Base-by-base conservation (phyloP, 2,113 vertebrate species). In the Myanophis thanlyinensis region DNA sequence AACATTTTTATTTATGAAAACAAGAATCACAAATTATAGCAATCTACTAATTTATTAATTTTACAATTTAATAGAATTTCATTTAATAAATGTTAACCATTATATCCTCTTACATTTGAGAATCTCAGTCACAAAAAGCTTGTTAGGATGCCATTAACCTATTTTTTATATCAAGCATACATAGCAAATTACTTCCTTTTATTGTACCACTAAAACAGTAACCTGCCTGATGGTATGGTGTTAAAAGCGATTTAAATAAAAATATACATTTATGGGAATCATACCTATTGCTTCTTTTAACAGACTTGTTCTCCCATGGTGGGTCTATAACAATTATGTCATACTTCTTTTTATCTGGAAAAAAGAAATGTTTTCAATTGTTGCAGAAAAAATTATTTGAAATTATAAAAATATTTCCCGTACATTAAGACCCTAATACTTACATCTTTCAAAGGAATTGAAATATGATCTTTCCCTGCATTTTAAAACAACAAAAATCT, bases 271-370 rank as follows among this genome's bases (percentile, higher is more conserved):
- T 84, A 85, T 59, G 87, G 62, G 87, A 3, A 92, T 92, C 90
- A 90, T 95, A 99, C 99, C 98, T 98, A 87, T 98, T 98, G 96
- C 99, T 99, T 97, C 99, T 98, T 97, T 99, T 99, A 94, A 99
- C 98, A 6, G 99, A 99, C 95, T 99, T 99, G 96, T 99, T 99
- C 97, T 99, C 98, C 99, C 99, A 99, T 0, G 99, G 99, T 89
- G 99, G 99, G 96, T 99, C 99, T 46, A 99, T 97, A 67, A 99
- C 98, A 95, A 99, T 99, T 20, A 98, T 94, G 93, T 98, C 97
- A 67, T 98, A 99, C 84, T 94, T 98, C 90, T 97, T 98, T 94
- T 97, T 97, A 92, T 97, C 99, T 99, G 95, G 48, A 92, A 97
- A 93, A 30, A 91, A 93, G 89, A 91, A 46, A 85, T 0, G 2